Conservation (phyloP, 2,113 vertebrate species). For the Limnothrissa miodon region DNA sequence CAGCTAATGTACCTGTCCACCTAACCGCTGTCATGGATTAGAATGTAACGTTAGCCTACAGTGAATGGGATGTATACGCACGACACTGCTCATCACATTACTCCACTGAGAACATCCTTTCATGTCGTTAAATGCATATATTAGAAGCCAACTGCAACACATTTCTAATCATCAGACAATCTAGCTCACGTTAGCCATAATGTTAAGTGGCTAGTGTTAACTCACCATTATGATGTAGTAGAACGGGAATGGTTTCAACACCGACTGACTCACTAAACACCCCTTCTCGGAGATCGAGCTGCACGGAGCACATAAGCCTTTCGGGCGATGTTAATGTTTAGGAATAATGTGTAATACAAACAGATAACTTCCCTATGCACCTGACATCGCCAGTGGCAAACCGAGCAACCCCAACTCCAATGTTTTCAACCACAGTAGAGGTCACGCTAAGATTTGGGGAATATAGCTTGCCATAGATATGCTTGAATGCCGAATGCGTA, state of each 20-base stretch:
- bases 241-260: slow-evolving; percentile 62
- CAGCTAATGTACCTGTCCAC: background rate
- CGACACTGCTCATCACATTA: background rate
- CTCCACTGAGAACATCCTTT: background rate
- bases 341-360: slow-evolving; percentile 48
- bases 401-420: slow-evolving; percentile 56
- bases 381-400: slow-evolving; percentile 56
- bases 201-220: slow-evolving; percentile 24
- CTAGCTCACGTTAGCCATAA: background rate
- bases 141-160: background rate
- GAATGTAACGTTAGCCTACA: background rate
- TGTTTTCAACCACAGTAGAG: slow-evolving; percentile 79
- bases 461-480: slow-evolving; percentile 34
- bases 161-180: background rate
- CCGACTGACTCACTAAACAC: slow-evolving; percentile 65
- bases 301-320: slow-evolving; percentile 73
- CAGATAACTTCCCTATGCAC: slow-evolving; percentile 32
- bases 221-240: slow-evolving; percentile 76
- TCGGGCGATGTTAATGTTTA: slow-evolving; percentile 50
- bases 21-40: background rate
- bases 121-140: background rate
- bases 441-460: slow-evolving; percentile 65
- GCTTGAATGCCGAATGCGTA: slow-evolving; percentile 46
- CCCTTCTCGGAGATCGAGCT: slow-evolving; percentile 65
- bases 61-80: background rate